phyloP scores from a whole-genome alignment of 2,797 vertebrate species.

The Sarcophilus harrisii region DNA sequence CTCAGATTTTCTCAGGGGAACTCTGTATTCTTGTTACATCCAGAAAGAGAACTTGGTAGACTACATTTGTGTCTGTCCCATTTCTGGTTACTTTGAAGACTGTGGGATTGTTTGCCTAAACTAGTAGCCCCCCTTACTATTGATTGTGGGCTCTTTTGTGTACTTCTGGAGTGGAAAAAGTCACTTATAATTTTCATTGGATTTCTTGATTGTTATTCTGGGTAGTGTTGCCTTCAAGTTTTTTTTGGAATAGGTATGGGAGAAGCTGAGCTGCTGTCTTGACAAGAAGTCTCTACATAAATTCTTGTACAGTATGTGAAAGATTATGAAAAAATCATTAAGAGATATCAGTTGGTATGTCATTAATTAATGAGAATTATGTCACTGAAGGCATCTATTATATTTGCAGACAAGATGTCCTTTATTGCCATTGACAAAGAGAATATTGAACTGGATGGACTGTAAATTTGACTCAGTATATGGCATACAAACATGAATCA shows the following conservation, averaged over 20 bases:
- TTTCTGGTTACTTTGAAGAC: neutral
- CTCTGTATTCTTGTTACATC: neutral
- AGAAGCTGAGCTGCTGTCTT: neutral
- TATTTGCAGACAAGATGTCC: neutral
- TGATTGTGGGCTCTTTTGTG: neutral
- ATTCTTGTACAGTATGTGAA: neutral
- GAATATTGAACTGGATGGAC: neutral
- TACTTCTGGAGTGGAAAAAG: neutral
- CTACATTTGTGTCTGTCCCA: neutral
- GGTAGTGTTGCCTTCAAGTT: neutral
- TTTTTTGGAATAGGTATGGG: neutral
- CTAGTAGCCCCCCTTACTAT: neutral
- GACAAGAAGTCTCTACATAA: neutral
- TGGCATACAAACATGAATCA: neutral
- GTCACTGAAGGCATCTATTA: neutral
- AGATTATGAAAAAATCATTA: neutral
- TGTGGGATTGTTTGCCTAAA: neutral
- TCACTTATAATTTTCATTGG: neutral
- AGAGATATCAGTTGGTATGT: neutral
- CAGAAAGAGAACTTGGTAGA: neutral
- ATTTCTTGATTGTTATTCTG: neutral
- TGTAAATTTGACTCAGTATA: neutral
- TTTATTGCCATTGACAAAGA: neutral
- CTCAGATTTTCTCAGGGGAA: neutral
- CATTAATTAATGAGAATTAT: neutral